Percentiles rank a stretch among this genome's conserved stretches.
Evolutionary conservation across 2,113 vertebrate species (phyloP).

Genomic region (mouse (Mus musculus)): GRCm39 chr16:87061501-87062000

Average conservation of each 20-base stretch:
- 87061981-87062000: neutral
- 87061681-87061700: neutral
- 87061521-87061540: too few relatives aligned
- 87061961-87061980: neutral
- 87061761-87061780: neutral
- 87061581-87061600: too few relatives aligned
- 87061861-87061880: neutral
- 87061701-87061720: neutral
- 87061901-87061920: neutral
- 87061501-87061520: too few relatives aligned
- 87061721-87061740: neutral
- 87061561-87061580: too few relatives aligned
- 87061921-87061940: neutral
- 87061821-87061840: neutral
- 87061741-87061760: neutral
- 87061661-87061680: neutral
- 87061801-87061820: neutral
- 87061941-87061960: neutral
- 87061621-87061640: neutral
- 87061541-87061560: too few relatives aligned
- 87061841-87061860: neutral
- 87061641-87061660: neutral
- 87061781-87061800: neutral
- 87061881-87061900: neutral
- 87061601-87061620: too few relatives aligned